Conservation (phyloP, 2,797 vertebrate species). For the Allobates femoralis region DNA sequence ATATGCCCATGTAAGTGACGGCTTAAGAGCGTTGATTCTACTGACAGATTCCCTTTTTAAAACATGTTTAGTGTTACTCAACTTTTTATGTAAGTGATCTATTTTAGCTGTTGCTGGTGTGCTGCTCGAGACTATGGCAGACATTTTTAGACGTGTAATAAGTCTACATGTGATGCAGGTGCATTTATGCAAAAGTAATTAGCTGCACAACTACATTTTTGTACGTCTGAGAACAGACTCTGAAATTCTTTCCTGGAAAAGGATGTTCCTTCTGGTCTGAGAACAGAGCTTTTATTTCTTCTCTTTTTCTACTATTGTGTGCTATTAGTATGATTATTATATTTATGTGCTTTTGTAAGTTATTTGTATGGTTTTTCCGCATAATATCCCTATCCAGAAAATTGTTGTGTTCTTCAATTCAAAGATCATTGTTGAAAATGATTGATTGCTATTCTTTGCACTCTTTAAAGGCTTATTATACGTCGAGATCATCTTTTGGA, state of each 20-base stretch:
- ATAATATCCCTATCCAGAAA: background rate
- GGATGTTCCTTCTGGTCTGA: background rate
- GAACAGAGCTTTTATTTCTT: slow-evolving; percentile 1
- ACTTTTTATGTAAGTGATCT: too few species aligned
- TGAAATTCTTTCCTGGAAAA: background rate
- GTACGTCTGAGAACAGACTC: background rate
- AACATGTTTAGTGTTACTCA: too few species aligned
- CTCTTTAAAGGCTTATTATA: slow-evolving; percentile 85
- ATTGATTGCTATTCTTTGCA: background rate
- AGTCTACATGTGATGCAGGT: background rate
- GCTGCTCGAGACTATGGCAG: too few species aligned
- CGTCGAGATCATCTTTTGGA: slow-evolving; percentile 93
- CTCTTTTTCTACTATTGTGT: background rate
- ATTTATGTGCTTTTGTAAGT: slow-evolving; percentile 8
- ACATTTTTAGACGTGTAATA: background rate
- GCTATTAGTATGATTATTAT: slow-evolving; percentile 21
- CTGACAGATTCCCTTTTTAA: too few species aligned
- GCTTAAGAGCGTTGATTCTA: too few species aligned
- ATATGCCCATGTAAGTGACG: too few species aligned
- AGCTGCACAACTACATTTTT: background rate
- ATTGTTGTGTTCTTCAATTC: background rate
- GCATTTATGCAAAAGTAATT: background rate
- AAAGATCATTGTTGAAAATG: background rate
- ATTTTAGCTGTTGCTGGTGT: too few species aligned
- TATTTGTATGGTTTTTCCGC: slow-evolving; percentile 2